These are phyloP conservation scores for Rhagium mordax DNA, from an alignment of 2,888 invertebrate genomes.

Conservation along the genomic window DNA sequence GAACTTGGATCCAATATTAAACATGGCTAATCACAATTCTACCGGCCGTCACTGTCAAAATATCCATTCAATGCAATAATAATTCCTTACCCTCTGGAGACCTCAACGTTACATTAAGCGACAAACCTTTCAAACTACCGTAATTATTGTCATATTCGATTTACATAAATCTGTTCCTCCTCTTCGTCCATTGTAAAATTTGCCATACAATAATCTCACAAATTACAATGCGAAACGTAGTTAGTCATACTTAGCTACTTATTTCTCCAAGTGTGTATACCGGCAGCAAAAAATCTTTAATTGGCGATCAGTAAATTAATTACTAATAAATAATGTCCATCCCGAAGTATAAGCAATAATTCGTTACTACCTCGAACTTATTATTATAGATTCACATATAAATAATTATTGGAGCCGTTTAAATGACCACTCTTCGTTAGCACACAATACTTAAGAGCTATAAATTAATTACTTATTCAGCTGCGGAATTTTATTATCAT, in stretches of 20 bases:
- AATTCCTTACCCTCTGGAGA: not conserved
- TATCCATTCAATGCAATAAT: no score
- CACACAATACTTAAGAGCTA: conserved; percentile 57
- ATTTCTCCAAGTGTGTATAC: not conserved
- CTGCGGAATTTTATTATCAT: conserved; percentile 51
- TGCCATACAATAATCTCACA: no score
- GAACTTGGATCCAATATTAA: no score
- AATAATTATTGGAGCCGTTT: conserved; percentile 41
- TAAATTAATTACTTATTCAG: conserved; percentile 54
- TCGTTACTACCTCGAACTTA: conserved; percentile 21
- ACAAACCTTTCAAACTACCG: not conserved
- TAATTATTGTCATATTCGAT: no score
- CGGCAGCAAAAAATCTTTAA: not conserved
- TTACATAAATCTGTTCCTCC: no score
- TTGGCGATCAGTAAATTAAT: conserved; percentile 6
- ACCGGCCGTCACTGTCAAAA: no score
- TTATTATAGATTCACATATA: conserved; percentile 44
- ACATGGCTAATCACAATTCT: no score
- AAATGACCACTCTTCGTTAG: conserved; percentile 46
- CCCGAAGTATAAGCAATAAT: conserved; percentile 9
- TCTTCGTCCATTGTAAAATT: no score
- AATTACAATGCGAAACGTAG: no score
- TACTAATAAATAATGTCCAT: conserved; percentile 23
- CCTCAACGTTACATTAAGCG: not conserved
- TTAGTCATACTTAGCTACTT: not conserved